phyloP scores from a whole-genome alignment of 37 sponge, comb jelly and placozoan genomes.

The Ianthella basta region DNA sequence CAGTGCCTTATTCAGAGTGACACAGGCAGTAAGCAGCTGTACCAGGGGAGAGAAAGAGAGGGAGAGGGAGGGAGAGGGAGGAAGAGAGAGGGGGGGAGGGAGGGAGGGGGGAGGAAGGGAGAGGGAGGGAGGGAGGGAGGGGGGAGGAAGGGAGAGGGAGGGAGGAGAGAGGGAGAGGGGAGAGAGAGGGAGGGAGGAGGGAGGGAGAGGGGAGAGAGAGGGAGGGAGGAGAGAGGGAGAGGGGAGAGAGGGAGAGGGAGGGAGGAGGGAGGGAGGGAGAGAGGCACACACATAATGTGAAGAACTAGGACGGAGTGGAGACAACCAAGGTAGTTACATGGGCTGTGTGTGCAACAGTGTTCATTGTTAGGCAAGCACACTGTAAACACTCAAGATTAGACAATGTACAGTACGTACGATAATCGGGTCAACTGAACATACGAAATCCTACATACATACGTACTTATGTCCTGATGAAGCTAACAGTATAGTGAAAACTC shows the following conservation, averaged over 20 bases:
- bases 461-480: too few species aligned
- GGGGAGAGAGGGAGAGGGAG: conserved; percentile 34
- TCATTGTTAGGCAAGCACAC: too few species aligned
- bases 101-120: neutral
- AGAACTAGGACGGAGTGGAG: neutral
- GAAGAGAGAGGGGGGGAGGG: neutral
- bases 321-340: too few species aligned
- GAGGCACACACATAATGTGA: neutral
- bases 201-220: conserved; percentile 31
- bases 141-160: too few species aligned
- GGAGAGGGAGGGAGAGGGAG: conserved; percentile 15
- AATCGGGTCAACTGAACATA: too few species aligned
- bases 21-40: neutral
- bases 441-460: too few species aligned
- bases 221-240: conserved; percentile 12
- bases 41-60: conserved; percentile 13
- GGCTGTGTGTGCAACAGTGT: too few species aligned
- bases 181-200: conserved; percentile 25
- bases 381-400: too few species aligned
- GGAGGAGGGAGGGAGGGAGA: conserved; percentile 30
- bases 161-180: conserved; percentile 4
- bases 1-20: neutral
- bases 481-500: too few species aligned
- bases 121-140: neutral
- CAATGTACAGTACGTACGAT: too few species aligned